Base-by-base conservation (phyloP, 1,140 invertebrate species). In the Cherax quadricarinatus region DNA sequence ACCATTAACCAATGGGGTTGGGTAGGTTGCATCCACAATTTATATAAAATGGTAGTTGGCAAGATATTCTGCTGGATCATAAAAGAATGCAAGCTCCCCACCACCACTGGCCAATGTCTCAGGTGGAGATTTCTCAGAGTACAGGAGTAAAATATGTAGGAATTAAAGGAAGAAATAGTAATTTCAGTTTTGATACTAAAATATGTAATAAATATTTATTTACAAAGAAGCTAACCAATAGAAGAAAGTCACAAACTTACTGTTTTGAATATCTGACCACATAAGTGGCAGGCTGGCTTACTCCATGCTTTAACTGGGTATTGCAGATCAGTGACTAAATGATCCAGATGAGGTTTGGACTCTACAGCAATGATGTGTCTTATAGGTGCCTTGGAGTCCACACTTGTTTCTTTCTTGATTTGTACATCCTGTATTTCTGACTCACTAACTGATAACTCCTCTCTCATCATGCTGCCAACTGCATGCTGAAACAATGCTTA, bases 221-320 rank as follows among this genome's bases (percentile, higher is more conserved):
- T 57, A 5, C 9, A 9, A 10, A 57, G 53, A 57, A 57, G 14
- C 9, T 66, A 18, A 14, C 14, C 0, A 66, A 66, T 14, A 14
- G 18, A 16, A 16, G 18, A 66, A 66, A 66, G 14, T 66, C 21
- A 66, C 62, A 66, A 53, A 88, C 86, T 12, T 57, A 88, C 86
- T n/a, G 86, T 88, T 24, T 88, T 88, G 41, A 88, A 88, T 18
- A n/a, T 49, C 70, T 88, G 86, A 30, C 86, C 73, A 60, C 86
- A 88, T n/a, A 79, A 49, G 10, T 80, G 73, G 51, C 86, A 88
- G 12, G 21, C 30, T 6, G 48, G 73, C 51, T 79, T 79, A 10
- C 14, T 79, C 86, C 86, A 88, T 18, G 49, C 18, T 62, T 79
- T 80, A 24, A 16, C 70, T 53, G 66, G 21, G 62, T 51, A 75